A percentile compares a stretch with the other conserved stretches of the same genome.
phyloP scores from a whole-genome alignment of 2,888 invertebrate species.

The Nematopogon swammerdamellus region DNA sequence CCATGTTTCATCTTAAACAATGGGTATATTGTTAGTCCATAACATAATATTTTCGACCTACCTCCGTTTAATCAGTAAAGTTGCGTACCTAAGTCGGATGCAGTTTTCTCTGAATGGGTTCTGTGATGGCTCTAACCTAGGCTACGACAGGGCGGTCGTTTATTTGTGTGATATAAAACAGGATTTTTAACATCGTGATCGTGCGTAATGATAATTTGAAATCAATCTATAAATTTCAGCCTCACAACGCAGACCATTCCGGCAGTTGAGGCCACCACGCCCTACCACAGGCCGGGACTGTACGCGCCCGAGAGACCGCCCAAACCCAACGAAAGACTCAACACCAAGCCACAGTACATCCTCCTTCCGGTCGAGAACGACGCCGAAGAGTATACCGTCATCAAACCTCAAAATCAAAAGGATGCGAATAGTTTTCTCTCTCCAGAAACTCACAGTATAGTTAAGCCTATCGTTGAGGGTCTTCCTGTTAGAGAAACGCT shows the following conservation, averaged over 20 bases:
- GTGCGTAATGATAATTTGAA: no score
- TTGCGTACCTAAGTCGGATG: no score
- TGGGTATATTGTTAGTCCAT: no score
- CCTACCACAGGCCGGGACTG: constrained; percentile 47
- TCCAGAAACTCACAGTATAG: constrained; percentile 26
- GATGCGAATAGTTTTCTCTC: constrained; percentile 32
- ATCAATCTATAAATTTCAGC: background rate
- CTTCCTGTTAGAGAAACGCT: constrained; percentile 23
- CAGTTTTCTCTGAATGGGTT: no score
- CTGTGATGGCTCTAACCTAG: no score
- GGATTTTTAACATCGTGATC: no score
- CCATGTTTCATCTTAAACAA: no score
- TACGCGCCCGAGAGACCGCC: constrained; percentile 52
- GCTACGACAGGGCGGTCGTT: no score
- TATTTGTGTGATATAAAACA: no score
- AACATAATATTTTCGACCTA: no score
- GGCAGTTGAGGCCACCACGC: constrained; percentile 30
- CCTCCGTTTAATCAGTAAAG: no score
- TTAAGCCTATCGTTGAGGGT: constrained; percentile 38
- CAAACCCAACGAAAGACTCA: constrained; percentile 25
- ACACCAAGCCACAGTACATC: constrained; percentile 22
- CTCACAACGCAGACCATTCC: background rate
- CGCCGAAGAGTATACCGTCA: constrained; percentile 30
- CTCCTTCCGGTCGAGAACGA: constrained; percentile 34
- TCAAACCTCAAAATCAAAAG: constrained; percentile 28